Base-by-base conservation (phyloP, 1,140 invertebrate species). In the Drosophila pruinosa region DNA sequence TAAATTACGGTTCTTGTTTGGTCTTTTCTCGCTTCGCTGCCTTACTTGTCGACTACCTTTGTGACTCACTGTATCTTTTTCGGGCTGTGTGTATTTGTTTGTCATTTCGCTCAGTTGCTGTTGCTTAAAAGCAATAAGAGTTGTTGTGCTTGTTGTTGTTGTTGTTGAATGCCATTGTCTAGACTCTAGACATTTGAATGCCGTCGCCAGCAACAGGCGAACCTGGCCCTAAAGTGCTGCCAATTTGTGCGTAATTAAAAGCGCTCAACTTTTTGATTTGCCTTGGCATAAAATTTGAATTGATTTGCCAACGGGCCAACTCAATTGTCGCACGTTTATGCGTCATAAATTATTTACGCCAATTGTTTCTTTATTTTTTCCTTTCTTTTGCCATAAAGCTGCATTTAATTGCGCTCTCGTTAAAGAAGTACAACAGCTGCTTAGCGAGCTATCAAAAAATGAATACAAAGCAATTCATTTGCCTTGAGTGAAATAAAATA, bases 1-100 rank as follows among this genome's bases (percentile, higher is more conserved):
- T 85, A 85, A 83, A 85, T 85, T 85, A 83, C 75, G 75, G 65
- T 74, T 81, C 57, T 61, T 68, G 59, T 70, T 75, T 59, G 77
- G 63, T 56, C 47, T 80, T 80, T 74, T 77, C 58, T 65, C 64
- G 67, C 52, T 79, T 65, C 58, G 31, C 64, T 75, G 59, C 28
- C 45, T 43, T 45, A 28, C 53, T 17, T 59, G 26, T 24, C 39
- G 26, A 43, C 34, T 67, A 52, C 69, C 45, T 65, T 50, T 50
- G 8, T 22, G n/a, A 24, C n/a, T n/a, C n/a, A n/a, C n/a, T n/a
- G n/a, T n/a, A n/a, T n/a, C n/a, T n/a, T n/a, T n/a, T n/a, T n/a
- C 22, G 36, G 12, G 8, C 1, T 31, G 21, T 26, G 12, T 68
- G 21, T 59, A 45, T 68, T 26, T 53, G 39, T 68, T 54, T 64